A percentile compares a stretch with the other conserved stretches of the same genome.
Evolutionary conservation across 2,797 vertebrate genomes (phyloP).

Genomic region (Ibycter americanus): DNA sequence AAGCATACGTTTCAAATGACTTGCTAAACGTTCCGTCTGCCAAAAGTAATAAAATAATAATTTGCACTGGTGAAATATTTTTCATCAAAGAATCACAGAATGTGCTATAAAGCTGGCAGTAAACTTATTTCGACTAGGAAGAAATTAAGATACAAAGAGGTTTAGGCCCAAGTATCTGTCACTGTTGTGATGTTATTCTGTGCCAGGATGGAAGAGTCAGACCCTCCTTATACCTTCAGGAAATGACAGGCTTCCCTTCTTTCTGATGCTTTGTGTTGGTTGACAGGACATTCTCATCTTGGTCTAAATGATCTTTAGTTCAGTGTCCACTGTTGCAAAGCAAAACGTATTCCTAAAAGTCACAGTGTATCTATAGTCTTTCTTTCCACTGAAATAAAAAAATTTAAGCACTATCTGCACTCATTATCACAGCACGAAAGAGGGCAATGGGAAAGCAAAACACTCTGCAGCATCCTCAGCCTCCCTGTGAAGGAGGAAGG

Average conservation of each 20-base stretch:
- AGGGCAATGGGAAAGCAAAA: not conserved
- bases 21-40: conserved; percentile 36
- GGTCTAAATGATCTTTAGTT: not conserved
- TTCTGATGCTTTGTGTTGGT: not conserved
- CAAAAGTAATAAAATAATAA: conserved; percentile 60
- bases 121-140: conserved; percentile 11
- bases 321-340: not conserved
- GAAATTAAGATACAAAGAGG: not conserved
- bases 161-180: not conserved
- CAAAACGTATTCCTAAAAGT: not conserved
- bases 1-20: conserved; percentile 54
- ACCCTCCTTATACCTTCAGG: not conserved
- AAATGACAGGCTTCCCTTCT: not conserved
- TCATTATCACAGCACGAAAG: not conserved
- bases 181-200: not conserved
- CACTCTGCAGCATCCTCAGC: not conserved
- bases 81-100: conserved; percentile 13
- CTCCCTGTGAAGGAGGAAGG: not conserved
- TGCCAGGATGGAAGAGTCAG: not conserved
- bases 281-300: not conserved
- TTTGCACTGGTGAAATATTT: conserved; percentile 13
- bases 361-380: not conserved
- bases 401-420: not conserved
- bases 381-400: not conserved
- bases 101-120: not conserved